These are phyloP conservation scores for Diadegma fenestrale DNA, from an alignment of 2,888 invertebrate genomes.

Conservation along the genomic window DNA sequence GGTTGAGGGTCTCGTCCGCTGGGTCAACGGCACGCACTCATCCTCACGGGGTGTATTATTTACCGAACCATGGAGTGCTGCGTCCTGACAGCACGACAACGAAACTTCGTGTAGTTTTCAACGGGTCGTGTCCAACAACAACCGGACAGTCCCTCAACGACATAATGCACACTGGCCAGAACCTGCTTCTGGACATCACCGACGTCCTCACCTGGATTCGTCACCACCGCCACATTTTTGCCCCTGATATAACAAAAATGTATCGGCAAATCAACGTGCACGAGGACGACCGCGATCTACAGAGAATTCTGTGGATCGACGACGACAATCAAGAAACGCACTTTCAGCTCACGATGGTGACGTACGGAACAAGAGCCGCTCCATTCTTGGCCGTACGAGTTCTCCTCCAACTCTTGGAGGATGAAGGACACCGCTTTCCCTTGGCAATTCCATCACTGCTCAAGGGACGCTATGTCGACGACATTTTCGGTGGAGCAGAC, in stretches of 20 bases:
- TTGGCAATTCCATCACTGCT: background rate
- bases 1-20: conserved; percentile 41
- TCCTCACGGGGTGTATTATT: background rate
- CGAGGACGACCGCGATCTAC: conserved; percentile 72
- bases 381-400: conserved; percentile 48
- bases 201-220: background rate
- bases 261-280: conserved; percentile 12
- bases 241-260: conserved; percentile 20
- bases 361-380: conserved; percentile 13
- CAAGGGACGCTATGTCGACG: background rate
- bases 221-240: conserved; percentile 3
- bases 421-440: background rate
- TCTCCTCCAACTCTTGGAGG: conserved; percentile 36
- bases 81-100: background rate
- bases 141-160: conserved; percentile 73
- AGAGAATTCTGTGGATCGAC: conserved; percentile 79
- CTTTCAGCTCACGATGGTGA: conserved; percentile 24
- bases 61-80: background rate
- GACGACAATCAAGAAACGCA: background rate
- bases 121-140: conserved; percentile 72
- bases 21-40: background rate
- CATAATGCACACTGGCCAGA: background rate
- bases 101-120: background rate
- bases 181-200: background rate
- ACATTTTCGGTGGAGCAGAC: background rate